Percentiles rank a stretch among this genome's conserved stretches.
These are phyloP conservation scores for Pachyramphus minor DNA, from an alignment of 2,113 vertebrate species.

Conservation along the genomic window DNA sequence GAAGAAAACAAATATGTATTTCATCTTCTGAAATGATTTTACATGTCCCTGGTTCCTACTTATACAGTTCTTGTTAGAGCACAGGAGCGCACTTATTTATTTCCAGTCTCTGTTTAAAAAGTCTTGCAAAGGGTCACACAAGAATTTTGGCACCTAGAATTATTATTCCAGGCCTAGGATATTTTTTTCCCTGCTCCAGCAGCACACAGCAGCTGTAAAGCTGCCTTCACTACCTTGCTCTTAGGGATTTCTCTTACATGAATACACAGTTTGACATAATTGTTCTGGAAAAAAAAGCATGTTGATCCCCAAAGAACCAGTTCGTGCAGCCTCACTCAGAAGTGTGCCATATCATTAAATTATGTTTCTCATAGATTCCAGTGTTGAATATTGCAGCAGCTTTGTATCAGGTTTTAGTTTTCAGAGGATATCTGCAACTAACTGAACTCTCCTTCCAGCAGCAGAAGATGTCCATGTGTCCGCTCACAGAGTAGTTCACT, in stretches of 20 bases:
- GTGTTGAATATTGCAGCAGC: not conserved
- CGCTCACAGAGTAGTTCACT: not conserved
- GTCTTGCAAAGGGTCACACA: not conserved
- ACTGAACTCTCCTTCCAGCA: not conserved
- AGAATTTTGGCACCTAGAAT: not conserved
- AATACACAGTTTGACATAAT: not conserved
- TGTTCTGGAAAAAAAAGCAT: not conserved
- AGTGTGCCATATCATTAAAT: not conserved
- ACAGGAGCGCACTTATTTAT: not conserved
- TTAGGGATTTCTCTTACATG: not conserved
- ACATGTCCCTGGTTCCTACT: not conserved
- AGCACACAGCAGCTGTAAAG: not conserved
- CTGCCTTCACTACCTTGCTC: not conserved
- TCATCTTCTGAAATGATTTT: conserved; percentile 5
- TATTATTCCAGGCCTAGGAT: not conserved
- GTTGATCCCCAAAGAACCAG: not conserved
- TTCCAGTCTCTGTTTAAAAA: not conserved
- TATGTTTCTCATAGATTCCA: not conserved
- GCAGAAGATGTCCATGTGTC: not conserved
- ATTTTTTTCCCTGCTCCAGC: not conserved
- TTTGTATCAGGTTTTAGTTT: not conserved
- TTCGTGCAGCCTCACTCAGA: not conserved
- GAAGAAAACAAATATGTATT: conserved; percentile 9
- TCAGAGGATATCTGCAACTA: not conserved
- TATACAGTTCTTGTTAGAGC: not conserved